Evolutionary conservation across 1,140 invertebrate genomes (phyloP).

Genomic region (Nephotettix cincticeps): DNA sequence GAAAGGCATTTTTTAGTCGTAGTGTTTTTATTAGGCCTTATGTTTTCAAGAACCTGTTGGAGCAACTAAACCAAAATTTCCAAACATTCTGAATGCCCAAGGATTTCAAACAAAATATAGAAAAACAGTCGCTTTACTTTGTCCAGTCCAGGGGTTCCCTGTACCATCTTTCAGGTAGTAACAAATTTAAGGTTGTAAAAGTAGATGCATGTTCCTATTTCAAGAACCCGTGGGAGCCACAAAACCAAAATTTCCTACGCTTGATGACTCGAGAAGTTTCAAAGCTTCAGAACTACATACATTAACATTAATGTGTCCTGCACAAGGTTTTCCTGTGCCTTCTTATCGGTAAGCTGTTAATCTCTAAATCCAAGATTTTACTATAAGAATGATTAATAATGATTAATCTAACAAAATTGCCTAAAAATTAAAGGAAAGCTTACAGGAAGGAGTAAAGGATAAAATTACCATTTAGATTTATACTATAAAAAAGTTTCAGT

Average conservation of each 20-base stretch:
- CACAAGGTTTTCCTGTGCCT: slow-evolving; percentile 62
- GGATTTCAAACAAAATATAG: slow-evolving; percentile 26
- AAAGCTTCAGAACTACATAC: slow-evolving; percentile 35
- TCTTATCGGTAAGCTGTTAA: slow-evolving; percentile 58
- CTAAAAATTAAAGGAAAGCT: too few relatives aligned
- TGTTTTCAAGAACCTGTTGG: slow-evolving; percentile 64
- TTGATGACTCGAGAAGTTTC: slow-evolving; percentile 48
- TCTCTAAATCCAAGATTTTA: too few relatives aligned
- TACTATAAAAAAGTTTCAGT: too few relatives aligned
- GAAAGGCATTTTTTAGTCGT: slow-evolving; percentile 37
- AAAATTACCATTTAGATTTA: too few relatives aligned
- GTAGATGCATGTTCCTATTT: too few relatives aligned
- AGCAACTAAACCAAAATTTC: slow-evolving; percentile 61
- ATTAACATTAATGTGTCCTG: slow-evolving; percentile 64
- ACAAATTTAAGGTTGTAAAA: too few relatives aligned
- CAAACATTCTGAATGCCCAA: slow-evolving; percentile 29
- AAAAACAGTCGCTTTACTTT: slow-evolving; percentile 60
- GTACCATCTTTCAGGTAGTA: slow-evolving; percentile 63
- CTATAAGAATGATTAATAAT: too few relatives aligned
- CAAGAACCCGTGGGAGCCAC: slow-evolving; percentile 58
- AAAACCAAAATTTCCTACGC: slow-evolving; percentile 50
- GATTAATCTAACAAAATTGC: too few relatives aligned
- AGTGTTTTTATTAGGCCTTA: background rate
- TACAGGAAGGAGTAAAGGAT: too few relatives aligned
- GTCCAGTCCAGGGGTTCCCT: slow-evolving; percentile 67